A percentile compares a stretch with the other conserved stretches of the same genome.
Evolutionary conservation across 1,140 invertebrate genomes (phyloP).

Genomic region (Drosophila mauritiana): DNA sequence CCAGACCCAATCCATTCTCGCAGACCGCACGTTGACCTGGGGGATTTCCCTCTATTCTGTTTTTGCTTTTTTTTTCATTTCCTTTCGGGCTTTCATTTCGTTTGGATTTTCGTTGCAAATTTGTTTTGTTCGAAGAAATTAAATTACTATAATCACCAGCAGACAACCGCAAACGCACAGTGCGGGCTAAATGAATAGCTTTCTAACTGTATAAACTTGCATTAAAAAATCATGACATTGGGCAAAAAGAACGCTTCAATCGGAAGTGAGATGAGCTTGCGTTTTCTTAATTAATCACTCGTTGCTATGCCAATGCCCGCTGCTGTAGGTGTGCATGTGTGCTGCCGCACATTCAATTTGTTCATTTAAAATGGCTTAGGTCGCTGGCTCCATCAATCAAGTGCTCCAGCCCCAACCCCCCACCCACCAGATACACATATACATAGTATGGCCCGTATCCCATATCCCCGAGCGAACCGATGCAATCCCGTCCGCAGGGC

Average conservation of each 20-base stretch:
- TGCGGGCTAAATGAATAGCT: neutral
- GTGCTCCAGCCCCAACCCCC: conserved; percentile 17
- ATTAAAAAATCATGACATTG: too few species aligned
- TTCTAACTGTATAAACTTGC: too few species aligned
- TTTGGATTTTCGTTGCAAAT: conserved; percentile 40
- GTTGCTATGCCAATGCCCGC: neutral
- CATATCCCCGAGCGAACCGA: conserved; percentile 2
- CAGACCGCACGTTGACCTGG: conserved; percentile 1
- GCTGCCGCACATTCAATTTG: conserved; percentile 65
- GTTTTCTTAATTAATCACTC: neutral
- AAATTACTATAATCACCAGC: conserved; percentile 56
- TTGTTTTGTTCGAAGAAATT: conserved; percentile 41
- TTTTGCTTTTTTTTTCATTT: neutral
- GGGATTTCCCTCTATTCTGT: neutral
- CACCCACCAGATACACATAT: neutral
- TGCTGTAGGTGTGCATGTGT: conserved; percentile 15
- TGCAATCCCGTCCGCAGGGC: conserved; percentile 22
- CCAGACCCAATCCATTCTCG: conserved; percentile 56
- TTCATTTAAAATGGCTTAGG: conserved; percentile 78
- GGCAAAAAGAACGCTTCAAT: too few species aligned
- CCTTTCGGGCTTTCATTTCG: conserved; percentile 17
- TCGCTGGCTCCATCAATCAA: conserved; percentile 72
- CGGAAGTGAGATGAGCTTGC: neutral
- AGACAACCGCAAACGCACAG: conserved; percentile 11
- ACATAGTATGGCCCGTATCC: neutral